Evolutionary conservation across 2,888 invertebrate species (phyloP).

Genomic region (Drosophila ustulata): DNA sequence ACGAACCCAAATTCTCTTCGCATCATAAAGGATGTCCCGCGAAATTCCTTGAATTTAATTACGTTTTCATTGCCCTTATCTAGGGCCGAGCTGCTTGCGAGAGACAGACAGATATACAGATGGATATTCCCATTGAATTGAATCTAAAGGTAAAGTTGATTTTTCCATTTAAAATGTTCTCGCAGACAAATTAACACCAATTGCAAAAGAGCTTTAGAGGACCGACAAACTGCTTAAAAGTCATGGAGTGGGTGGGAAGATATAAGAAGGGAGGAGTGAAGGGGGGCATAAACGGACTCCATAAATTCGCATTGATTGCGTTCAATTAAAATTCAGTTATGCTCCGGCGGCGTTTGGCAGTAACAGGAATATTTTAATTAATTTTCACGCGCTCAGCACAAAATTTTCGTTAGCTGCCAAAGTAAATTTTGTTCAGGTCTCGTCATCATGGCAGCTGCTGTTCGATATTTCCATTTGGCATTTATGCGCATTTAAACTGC

Average conservation of each 20-base stretch:
- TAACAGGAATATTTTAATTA: constrained; percentile 84
- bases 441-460: constrained; percentile 34
- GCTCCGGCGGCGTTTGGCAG: constrained; percentile 76
- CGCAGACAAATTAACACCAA: constrained; percentile 76
- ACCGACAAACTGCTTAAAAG: constrained; percentile 54
- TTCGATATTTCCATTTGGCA: constrained; percentile 51
- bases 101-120: background rate
- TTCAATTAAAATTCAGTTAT: constrained; percentile 85
- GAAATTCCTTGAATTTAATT: constrained; percentile 67
- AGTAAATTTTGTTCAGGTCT: constrained; percentile 52
- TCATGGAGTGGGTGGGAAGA: constrained; percentile 21
- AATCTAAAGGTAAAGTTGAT: constrained; percentile 66
- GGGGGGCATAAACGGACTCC: constrained; percentile 48
- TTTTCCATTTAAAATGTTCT: constrained; percentile 69
- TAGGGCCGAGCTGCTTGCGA: constrained; percentile 7
- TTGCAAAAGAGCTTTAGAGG: constrained; percentile 53
- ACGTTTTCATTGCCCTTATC: constrained; percentile 56
- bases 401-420: constrained; percentile 67
- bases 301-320: constrained; percentile 85
- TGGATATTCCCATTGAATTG: constrained; percentile 48
- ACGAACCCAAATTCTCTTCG: background rate
- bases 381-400: constrained; percentile 84
- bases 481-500: constrained; percentile 54
- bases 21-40: background rate
- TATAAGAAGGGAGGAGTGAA: background rate